Conservation (phyloP, 2,797 vertebrate species). For the Bradypodion ventrale region DNA sequence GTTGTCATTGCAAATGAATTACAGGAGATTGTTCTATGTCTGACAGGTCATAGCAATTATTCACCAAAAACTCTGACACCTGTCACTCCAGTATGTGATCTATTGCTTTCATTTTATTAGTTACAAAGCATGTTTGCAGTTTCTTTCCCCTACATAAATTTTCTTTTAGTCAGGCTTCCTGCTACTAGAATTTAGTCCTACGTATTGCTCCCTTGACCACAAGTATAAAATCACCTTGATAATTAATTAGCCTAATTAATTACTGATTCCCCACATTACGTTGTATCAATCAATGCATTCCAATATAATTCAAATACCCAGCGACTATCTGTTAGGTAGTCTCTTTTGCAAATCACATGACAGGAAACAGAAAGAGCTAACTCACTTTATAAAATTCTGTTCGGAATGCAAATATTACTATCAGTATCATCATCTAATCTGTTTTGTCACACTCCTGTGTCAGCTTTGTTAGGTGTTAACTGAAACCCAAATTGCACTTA, state of each 20-base stretch:
- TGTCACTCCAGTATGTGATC: constrained; percentile 49
- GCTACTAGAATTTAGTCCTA: constrained; percentile 53
- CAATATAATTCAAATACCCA: constrained; percentile 72
- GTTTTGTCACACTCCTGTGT: constrained; percentile 47
- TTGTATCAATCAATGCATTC: constrained; percentile 59
- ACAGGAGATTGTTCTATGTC: constrained; percentile 53
- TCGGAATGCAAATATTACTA: constrained; percentile 52
- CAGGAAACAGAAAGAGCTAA: constrained; percentile 61
- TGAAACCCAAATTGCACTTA: constrained; percentile 55
- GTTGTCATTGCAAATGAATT: constrained; percentile 67
- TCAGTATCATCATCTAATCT: constrained; percentile 42
- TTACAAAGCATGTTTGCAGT: constrained; percentile 48
- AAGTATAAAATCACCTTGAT: constrained; percentile 61
- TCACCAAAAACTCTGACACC: constrained; percentile 68
- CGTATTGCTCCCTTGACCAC: constrained; percentile 42
- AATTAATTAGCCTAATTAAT: constrained; percentile 63
- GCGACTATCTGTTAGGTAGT: constrained; percentile 72
- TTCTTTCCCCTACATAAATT: constrained; percentile 40
- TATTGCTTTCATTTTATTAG: constrained; percentile 63
- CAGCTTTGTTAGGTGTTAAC: constrained; percentile 21
- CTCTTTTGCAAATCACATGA: constrained; percentile 71
- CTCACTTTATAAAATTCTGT: constrained; percentile 67
- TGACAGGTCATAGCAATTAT: constrained; percentile 71
- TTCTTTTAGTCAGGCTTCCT: constrained; percentile 56
- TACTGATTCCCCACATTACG: constrained; percentile 62